Evolutionary conservation across 2,797 vertebrate species (phyloP).

Genomic region (Alfaro cultratus): DNA sequence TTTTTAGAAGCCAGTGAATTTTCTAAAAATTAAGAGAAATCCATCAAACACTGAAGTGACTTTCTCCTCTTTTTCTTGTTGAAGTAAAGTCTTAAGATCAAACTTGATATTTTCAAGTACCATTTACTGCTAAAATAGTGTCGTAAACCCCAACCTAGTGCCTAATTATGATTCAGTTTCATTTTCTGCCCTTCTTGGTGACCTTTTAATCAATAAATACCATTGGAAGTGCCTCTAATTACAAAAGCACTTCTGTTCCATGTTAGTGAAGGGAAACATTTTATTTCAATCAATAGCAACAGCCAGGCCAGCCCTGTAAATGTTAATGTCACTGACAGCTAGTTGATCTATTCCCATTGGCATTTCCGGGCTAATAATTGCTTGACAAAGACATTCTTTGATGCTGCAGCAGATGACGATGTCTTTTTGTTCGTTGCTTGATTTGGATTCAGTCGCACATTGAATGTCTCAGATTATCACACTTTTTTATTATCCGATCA

Average conservation of each 20-base stretch:
- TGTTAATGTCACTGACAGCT: background rate
- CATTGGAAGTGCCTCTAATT: conserved; percentile 20
- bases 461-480: background rate
- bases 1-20: background rate
- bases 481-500: background rate
- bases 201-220: conserved; percentile 39
- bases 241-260: conserved; percentile 9
- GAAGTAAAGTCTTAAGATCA: conserved; percentile 6
- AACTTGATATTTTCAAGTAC: conserved; percentile 2
- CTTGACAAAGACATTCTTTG: background rate
- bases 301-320: background rate
- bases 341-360: background rate
- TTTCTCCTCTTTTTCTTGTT: background rate
- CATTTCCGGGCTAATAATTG: background rate
- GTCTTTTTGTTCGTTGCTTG: background rate
- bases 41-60: background rate
- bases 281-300: conserved; percentile 1
- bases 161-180: conserved; percentile 27
- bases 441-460: background rate
- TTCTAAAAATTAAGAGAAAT: conserved; percentile 3
- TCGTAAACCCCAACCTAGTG: conserved; percentile 19
- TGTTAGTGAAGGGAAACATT: background rate
- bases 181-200: conserved; percentile 8
- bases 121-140: conserved; percentile 37
- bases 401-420: background rate